Base-by-base conservation (phyloP, 2,888 invertebrate species). In the Gymnocheta viridis region DNA sequence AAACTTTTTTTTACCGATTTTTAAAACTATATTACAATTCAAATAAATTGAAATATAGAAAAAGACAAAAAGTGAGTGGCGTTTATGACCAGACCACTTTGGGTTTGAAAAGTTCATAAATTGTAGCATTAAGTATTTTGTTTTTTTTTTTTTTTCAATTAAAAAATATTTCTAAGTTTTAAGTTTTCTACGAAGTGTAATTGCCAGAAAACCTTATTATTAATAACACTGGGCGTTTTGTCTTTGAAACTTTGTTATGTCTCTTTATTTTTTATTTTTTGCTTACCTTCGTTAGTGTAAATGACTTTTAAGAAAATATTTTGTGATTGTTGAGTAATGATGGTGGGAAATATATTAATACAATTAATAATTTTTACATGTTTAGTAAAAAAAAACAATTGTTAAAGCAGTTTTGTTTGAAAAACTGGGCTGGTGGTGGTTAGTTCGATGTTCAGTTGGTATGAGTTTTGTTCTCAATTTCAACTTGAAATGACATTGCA, bases 281-380 rank as follows among this genome's bases (percentile, higher is more conserved):
- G 24, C 24, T 27, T 38, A 41, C 10, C 10, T 69, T 78, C 22
- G 38, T 17, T 17, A 29, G 38, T 60, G 27, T 51, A 41, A 69
- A 69, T 62, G 22, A 41, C 14, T 62, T 41, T 14, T 27, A 54
- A 62, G 24, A 67, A 41, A 62, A 24, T 32, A 14, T 38, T 51
- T 17, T 81, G 74, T 62, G 74, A 67, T 67, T 74, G 67, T 81
- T 72, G 73, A 64, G 69, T 54, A 81, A 81, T 81, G 81, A 77
- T 73, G 62, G 73, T 84, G 84, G 72, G 84, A 84, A 81, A 62
- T 60, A 56, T 41, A 32, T 51, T 41, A 51, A 60, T 70, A 62
- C 32, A 56, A 58, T 77, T 29, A 29, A 14, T 32, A 49, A 17
- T 51, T 41, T 17, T 41, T 29, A 70, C 4, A 19, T 32, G 7